phyloP scores from a whole-genome alignment of 2,888 invertebrate genomes.

The Halictus ligatus region DNA sequence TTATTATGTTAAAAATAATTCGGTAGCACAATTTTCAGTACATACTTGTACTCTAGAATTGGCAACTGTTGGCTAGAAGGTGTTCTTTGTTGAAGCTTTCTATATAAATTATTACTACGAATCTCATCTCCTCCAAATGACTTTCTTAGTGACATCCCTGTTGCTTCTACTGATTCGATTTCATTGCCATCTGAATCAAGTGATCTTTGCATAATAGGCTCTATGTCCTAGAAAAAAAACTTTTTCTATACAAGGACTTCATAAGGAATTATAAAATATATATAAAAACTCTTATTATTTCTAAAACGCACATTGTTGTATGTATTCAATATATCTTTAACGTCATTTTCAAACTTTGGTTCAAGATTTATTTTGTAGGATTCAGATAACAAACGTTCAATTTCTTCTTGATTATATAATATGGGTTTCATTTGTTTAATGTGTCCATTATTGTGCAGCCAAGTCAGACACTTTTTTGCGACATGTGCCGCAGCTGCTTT shows the following conservation, averaged over 20 bases:
- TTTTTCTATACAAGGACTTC: neutral
- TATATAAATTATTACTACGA: neutral
- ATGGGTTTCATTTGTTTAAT: slow-evolving; percentile 85
- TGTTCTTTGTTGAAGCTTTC: rapidly evolving
- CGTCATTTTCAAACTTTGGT: slow-evolving; percentile 80
- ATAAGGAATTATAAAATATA: neutral
- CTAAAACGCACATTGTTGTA: slow-evolving; percentile 83
- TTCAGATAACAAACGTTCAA: slow-evolving; percentile 81
- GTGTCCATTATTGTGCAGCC: slow-evolving; percentile 85
- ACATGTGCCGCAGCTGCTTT: slow-evolving; percentile 86
- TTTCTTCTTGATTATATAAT: slow-evolving; percentile 84
- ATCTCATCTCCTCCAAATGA: rapidly evolving
- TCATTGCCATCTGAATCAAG: neutral
- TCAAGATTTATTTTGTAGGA: slow-evolving; percentile 81
- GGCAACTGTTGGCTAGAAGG: slow-evolving; percentile 76
- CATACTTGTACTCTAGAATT: slow-evolving; percentile 83
- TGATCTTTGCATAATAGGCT: neutral
- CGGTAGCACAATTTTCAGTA: neutral
- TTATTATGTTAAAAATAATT: neutral
- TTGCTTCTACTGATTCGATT: neutral
- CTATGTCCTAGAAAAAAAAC: slow-evolving; percentile 41
- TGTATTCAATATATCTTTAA: slow-evolving; percentile 84
- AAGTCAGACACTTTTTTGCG: slow-evolving; percentile 86
- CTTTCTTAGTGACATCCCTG: rapidly evolving
- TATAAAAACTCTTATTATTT: neutral